Conservation (phyloP, 2,113 vertebrate genomes). For the Cyphomyrus discorhynchus region DNA sequence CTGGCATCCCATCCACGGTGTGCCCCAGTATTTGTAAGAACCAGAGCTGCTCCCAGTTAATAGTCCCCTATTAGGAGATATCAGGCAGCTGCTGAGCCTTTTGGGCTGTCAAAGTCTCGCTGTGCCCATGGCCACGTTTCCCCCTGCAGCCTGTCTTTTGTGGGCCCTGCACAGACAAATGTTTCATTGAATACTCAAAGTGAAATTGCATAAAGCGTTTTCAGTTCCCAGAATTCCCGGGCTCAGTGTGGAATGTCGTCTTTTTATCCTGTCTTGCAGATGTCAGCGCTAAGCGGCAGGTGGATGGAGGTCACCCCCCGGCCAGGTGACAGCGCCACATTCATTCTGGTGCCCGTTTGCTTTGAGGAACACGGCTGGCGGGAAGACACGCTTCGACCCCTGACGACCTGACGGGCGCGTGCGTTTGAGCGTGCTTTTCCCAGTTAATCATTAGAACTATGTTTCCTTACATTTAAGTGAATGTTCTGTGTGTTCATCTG, state of each 20-base stretch:
- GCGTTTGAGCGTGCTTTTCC: slow-evolving; percentile 47
- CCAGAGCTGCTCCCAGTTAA: not conserved
- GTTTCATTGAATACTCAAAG: not conserved
- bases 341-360: slow-evolving; percentile 48
- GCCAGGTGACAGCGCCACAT: slow-evolving; percentile 24
- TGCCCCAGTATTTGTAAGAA: not conserved
- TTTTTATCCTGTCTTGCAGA: slow-evolving; percentile 53
- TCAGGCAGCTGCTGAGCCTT: not conserved
- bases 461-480: slow-evolving; percentile 68
- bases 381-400: slow-evolving; percentile 27
- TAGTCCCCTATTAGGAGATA: not conserved
- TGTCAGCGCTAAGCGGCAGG: slow-evolving; percentile 55
- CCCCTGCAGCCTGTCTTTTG: not conserved
- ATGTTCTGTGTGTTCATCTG: slow-evolving; percentile 40
- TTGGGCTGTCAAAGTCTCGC: not conserved
- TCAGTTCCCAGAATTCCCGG: not conserved
- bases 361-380: slow-evolving; percentile 64
- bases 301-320: not conserved
- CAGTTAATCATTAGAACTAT: slow-evolving; percentile 63
- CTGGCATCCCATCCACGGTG: not conserved
- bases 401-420: not conserved
- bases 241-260: slow-evolving; percentile 21
- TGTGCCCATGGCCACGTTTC: not conserved
- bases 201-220: not conserved
- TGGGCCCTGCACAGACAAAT: not conserved